Base-by-base conservation (phyloP, 1,140 invertebrate genomes). In the Caenorhabditis tropicalis region DNA sequence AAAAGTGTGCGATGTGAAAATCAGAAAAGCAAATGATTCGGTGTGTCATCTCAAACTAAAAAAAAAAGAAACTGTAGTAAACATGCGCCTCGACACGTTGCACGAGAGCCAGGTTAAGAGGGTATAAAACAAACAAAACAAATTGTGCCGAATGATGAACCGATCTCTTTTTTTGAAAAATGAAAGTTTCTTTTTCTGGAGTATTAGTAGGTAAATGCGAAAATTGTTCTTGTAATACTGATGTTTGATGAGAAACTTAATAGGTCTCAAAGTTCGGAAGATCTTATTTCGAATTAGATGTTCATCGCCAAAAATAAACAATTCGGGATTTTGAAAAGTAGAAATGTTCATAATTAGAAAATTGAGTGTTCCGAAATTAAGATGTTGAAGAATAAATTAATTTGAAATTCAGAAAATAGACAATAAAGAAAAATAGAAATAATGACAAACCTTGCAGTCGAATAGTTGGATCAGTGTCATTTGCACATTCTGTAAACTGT, bases 1-100 rank as follows among this genome's bases (percentile, higher is more conserved):
- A 60, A 29, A 58, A 27, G 24, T 9, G 56, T 10, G 56, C 24
- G 10, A 60, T 31, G 24, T 60, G 60, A 70, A 70, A 70, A 70
- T 70, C 60, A 70, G 60, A 70, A 70, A 70, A 70, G 60, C 60
- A 70, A 70, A 70, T 70, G 60, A 70, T 70, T 70, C 60, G n/a
- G 60, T 39, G 60, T 70, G 60, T 70, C 60, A 70, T 70, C 60
- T 39, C 60, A 36, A 60, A n/a, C n/a, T n/a, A 60, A 36, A 70
- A 70, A 65, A 70, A 39, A 70, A 70, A 19, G 60, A 70, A 70
- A 70, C 60, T 70, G 60, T 70, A 70, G 60, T 70, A 70, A 70
- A 70, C 60, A 70, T 70, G 56, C 56, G 56, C 56, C 56, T 31
- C 60, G 60, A 70, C 60, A 70, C 60, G 33, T 70, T 70, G 31